Conservation (phyloP, 2,797 vertebrate genomes). For the Epinephelus awoara region DNA sequence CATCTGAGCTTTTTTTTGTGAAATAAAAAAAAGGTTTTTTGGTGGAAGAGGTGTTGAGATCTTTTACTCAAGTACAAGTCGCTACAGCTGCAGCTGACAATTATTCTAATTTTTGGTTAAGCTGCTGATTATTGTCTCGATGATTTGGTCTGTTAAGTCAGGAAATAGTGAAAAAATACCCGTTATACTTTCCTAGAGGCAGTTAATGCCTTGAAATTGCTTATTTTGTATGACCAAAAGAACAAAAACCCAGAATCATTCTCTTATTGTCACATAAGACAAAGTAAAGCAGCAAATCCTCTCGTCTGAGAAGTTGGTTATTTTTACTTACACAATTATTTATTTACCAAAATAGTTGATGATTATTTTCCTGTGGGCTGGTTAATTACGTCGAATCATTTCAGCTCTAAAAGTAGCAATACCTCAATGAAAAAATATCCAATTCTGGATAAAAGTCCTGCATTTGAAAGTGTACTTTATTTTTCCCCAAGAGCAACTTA, state of each 20-base stretch:
- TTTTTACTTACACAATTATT: background rate
- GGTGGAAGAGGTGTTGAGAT: background rate
- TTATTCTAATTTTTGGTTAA: background rate
- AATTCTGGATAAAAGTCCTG: background rate
- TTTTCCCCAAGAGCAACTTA: background rate
- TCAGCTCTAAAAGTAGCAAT: background rate
- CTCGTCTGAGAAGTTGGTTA: background rate
- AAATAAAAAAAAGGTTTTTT: background rate
- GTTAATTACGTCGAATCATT: background rate
- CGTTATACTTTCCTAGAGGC: background rate
- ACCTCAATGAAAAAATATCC: background rate
- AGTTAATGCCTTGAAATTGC: background rate
- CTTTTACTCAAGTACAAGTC: background rate
- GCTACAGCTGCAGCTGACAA: background rate
- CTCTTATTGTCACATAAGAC: background rate
- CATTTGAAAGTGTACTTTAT: too few species aligned
- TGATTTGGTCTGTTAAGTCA: background rate
- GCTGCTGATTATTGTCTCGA: slow-evolving; percentile 1
- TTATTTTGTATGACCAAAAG: background rate
- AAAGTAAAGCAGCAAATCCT: background rate
- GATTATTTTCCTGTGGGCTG: background rate
- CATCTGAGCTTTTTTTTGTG: background rate
- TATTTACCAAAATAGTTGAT: background rate
- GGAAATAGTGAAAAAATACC: background rate
- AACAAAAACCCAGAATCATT: background rate